These are phyloP conservation scores for Pentamera pediparva DNA, from an alignment of 53 echinoderm and acorn worm genomes.

Conservation along the genomic window DNA sequence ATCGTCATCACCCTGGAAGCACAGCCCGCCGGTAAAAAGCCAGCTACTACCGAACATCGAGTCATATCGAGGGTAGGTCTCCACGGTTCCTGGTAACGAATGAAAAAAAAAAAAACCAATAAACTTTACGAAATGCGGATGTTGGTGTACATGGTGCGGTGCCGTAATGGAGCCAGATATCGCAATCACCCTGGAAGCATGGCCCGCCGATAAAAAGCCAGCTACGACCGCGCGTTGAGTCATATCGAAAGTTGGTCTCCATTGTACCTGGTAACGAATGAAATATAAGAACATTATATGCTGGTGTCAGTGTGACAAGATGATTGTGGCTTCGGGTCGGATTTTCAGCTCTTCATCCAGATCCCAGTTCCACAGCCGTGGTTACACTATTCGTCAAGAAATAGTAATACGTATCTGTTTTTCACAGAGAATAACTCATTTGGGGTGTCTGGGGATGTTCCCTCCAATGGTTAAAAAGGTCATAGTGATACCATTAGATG, in stretches of 20 bases:
- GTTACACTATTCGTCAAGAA: too few species aligned
- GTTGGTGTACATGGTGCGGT: too few species aligned
- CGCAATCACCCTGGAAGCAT: slow-evolving; percentile 73
- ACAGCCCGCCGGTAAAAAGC: slow-evolving; percentile 72
- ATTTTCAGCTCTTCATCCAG: too few species aligned
- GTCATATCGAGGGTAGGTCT: slow-evolving; percentile 69
- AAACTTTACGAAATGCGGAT: too few species aligned
- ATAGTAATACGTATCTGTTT: too few species aligned
- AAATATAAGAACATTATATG: background rate
- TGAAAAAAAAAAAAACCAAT: too few species aligned
- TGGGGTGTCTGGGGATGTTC: too few species aligned
- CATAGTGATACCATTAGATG: too few species aligned
- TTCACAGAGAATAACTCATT: too few species aligned
- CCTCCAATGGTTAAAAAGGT: too few species aligned
- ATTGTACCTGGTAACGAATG: slow-evolving; percentile 45
- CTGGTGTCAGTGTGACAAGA: background rate
- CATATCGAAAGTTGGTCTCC: slow-evolving; percentile 62
- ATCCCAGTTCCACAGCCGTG: too few species aligned
- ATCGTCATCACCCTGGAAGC: slow-evolving; percentile 75
- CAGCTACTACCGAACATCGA: slow-evolving; percentile 82
- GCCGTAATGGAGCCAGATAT: slow-evolving; percentile 77
- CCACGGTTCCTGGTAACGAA: slow-evolving; percentile 70
- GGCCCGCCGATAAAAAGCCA: slow-evolving; percentile 77
- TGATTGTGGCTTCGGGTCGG: background rate
- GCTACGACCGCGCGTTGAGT: slow-evolving; percentile 78